A percentile compares a stretch with the other conserved stretches of the same genome.
phyloP scores from a whole-genome alignment of 2,797 vertebrate genomes.

The Oreochromis mossambicus region DNA sequence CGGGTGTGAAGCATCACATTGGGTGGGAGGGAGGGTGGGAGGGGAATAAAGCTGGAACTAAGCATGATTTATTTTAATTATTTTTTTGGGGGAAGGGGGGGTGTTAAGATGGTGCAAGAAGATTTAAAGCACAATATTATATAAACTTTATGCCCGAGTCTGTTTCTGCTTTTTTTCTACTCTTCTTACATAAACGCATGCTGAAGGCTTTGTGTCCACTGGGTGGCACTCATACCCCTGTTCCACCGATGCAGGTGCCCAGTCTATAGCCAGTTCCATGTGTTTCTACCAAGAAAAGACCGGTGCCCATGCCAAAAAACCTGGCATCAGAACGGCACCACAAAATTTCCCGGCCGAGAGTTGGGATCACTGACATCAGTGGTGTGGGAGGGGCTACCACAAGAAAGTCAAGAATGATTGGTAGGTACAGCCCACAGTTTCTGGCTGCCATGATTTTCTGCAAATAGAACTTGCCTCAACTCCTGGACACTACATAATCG shows the following conservation, averaged over 20 bases:
- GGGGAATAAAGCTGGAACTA: background rate
- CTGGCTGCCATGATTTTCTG: background rate
- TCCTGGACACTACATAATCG: fast-evolving
- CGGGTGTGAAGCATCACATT: background rate
- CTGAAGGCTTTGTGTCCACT: slow-evolving; percentile 16
- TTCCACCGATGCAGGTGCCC: background rate
- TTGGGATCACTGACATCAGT: background rate
- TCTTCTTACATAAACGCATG: background rate
- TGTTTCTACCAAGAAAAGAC: background rate
- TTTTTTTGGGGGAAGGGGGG: background rate
- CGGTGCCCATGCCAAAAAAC: background rate
- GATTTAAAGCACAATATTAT: slow-evolving; percentile 21
- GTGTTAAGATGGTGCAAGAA: slow-evolving; percentile 30
- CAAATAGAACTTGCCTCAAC: background rate
- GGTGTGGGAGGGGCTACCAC: background rate
- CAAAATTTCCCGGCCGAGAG: background rate
- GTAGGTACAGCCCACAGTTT: background rate
- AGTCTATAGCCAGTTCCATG: background rate
- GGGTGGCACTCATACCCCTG: background rate
- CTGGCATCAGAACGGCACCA: background rate
- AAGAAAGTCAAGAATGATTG: background rate
- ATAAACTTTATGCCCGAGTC: background rate
- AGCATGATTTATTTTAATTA: background rate
- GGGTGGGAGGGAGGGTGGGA: background rate
- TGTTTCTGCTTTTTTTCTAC: background rate